Conservation (phyloP, 2,113 vertebrate species). For the Triplophysa tibetana region DNA sequence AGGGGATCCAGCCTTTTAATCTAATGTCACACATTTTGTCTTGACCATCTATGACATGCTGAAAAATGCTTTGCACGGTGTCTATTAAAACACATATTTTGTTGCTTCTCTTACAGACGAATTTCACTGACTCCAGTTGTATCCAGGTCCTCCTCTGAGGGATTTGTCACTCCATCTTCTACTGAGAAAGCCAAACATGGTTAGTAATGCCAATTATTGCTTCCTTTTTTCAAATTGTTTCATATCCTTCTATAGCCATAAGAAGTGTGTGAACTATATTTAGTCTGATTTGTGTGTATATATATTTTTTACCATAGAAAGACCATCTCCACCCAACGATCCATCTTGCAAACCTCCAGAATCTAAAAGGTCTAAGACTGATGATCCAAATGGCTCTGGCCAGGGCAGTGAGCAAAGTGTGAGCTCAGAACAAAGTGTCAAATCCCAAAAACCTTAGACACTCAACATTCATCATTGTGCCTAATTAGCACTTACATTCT, state of each 20-base stretch:
- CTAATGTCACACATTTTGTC: not conserved
- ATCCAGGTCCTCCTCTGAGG: constrained; percentile 56
- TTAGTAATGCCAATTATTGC: constrained; percentile 58
- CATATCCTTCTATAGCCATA: not conserved
- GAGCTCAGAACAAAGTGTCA: constrained; percentile 5
- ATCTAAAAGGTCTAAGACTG: constrained; percentile 80
- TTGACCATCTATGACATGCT: too few relatives aligned
- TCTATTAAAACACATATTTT: not conserved
- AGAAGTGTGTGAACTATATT: not conserved
- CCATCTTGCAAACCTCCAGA: constrained; percentile 77
- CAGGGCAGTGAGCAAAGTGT: constrained; percentile 28
- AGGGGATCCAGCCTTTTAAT: constrained; percentile 50
- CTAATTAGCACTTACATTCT: constrained; percentile 7
- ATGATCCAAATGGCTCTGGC: constrained; percentile 49
- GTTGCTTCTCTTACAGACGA: constrained; percentile 75
- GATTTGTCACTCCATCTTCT: constrained; percentile 61
- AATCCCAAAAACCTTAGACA: constrained; percentile 16
- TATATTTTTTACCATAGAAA: constrained; percentile 70
- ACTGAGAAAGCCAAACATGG: constrained; percentile 79
- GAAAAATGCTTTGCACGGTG: not conserved
- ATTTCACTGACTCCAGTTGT: constrained; percentile 83
- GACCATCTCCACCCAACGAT: constrained; percentile 74
- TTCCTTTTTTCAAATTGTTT: not conserved
- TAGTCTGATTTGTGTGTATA: not conserved
- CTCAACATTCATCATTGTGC: not conserved